phyloP scores from a whole-genome alignment of 37 sponge, comb jelly and placozoan genomes.

The Halisarca cf. caerulea region DNA sequence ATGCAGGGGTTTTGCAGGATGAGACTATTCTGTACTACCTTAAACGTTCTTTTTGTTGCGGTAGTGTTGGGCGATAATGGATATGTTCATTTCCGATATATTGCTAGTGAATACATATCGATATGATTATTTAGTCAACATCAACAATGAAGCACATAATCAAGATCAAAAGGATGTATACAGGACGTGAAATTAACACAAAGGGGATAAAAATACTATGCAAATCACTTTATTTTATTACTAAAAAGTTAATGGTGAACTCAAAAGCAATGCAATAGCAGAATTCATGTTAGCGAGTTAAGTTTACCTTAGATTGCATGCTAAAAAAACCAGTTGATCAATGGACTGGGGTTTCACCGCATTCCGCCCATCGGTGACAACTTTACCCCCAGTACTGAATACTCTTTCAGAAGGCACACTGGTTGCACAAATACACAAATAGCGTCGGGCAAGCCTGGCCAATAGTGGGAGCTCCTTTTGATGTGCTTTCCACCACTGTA shows the following conservation, averaged over 20 bases:
- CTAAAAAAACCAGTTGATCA: not conserved
- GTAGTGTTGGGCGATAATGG: not conserved
- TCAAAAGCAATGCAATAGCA: no score
- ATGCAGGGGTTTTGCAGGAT: not conserved
- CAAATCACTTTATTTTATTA: no score
- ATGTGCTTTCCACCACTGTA: not conserved
- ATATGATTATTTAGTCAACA: no score
- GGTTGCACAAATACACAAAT: slow-evolving; percentile 8
- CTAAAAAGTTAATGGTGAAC: no score
- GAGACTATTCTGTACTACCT: not conserved
- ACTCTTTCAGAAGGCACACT: not conserved
- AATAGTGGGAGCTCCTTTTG: not conserved
- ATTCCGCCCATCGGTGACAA: not conserved
- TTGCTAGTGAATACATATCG: not conserved
- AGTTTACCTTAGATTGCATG: slow-evolving; percentile 3
- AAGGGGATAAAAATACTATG: no score
- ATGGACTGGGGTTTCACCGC: not conserved
- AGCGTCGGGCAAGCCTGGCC: no score
- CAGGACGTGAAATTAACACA: no score
- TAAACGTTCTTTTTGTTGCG: not conserved
- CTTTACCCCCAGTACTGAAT: not conserved
- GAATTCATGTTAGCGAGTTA: no score
- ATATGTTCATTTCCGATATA: not conserved
- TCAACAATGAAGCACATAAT: no score
- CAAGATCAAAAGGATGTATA: no score